Evolutionary conservation across 2,113 vertebrate genomes (phyloP).

Genomic region (Helogale parvula): DNA sequence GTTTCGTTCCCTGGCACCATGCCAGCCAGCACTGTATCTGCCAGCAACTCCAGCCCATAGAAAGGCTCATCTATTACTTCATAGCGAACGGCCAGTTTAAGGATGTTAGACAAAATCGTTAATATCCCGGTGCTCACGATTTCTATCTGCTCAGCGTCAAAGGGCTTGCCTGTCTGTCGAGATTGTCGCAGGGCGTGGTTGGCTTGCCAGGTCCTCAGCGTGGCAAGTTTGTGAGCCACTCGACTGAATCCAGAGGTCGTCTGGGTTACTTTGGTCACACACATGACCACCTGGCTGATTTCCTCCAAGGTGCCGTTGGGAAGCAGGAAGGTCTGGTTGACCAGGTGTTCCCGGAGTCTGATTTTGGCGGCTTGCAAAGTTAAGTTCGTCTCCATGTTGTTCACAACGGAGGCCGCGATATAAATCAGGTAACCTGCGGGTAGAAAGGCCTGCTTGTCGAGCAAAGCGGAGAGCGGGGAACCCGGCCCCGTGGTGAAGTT

Average conservation of each 20-base stretch:
- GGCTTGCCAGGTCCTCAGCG: constrained; percentile 68
- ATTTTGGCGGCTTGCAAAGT: neutral
- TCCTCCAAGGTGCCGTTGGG: constrained; percentile 45
- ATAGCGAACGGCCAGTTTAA: constrained; percentile 24
- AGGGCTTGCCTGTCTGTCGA: neutral
- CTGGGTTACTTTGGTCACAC: constrained; percentile 77
- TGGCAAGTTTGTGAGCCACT: constrained; percentile 15
- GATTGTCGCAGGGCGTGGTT: constrained; percentile 29
- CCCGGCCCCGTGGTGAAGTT: neutral
- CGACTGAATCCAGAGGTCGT: constrained; percentile 39
- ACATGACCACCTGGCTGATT: constrained; percentile 79
- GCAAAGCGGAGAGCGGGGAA: neutral
- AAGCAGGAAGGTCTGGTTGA: constrained; percentile 70
- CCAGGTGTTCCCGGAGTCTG: constrained; percentile 71
- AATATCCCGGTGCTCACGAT: constrained; percentile 80
- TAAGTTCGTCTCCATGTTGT: constrained; percentile 12
- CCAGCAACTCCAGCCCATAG: constrained; percentile 68
- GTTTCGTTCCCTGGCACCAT: constrained; percentile 82
- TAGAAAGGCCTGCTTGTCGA: constrained; percentile 67
- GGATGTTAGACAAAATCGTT: constrained; percentile 77
- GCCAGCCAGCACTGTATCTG: constrained; percentile 67
- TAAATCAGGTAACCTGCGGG: constrained; percentile 76
- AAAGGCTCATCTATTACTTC: constrained; percentile 41
- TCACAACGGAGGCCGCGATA: constrained; percentile 79
- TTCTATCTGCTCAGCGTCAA: constrained; percentile 77